Evolutionary conservation across 2,797 vertebrate species (phyloP).

Genomic region (Valencia hispanica): DNA sequence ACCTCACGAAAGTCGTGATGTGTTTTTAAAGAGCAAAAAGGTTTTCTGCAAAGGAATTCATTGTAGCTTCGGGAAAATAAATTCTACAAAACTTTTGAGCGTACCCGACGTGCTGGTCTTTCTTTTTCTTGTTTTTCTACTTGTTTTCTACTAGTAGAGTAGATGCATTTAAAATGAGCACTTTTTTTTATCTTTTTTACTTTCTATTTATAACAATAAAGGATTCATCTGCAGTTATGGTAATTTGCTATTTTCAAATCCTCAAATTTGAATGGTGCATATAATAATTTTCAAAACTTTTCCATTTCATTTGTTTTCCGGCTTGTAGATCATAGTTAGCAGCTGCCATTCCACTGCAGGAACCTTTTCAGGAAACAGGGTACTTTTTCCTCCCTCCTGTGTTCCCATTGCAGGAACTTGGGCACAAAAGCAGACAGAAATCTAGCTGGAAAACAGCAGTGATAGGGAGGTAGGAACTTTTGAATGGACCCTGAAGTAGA

Average conservation of each 20-base stretch:
- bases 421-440: not conserved
- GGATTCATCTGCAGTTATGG: not conserved
- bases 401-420: not conserved
- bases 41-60: not conserved
- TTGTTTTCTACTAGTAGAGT: too few relatives aligned
- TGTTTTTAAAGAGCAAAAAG: slow-evolving; percentile 1
- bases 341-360: too few relatives aligned
- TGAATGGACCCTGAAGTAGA: too few relatives aligned
- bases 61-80: not conserved
- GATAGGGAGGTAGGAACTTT: not conserved
- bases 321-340: not conserved
- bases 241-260: not conserved
- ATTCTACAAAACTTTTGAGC: not conserved
- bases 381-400: too few relatives aligned
- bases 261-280: not conserved
- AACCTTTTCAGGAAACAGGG: too few relatives aligned
- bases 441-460: not conserved
- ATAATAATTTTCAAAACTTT: not conserved
- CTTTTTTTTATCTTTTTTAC: not conserved
- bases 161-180: not conserved
- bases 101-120: too few relatives aligned
- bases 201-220: not conserved
- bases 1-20: not conserved
- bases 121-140: too few relatives aligned
- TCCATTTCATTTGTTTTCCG: not conserved